A percentile compares a stretch with the other conserved stretches of the same genome.
phyloP scores from a whole-genome alignment of 2,888 invertebrate genomes.

The Athripsodes cinereus region DNA sequence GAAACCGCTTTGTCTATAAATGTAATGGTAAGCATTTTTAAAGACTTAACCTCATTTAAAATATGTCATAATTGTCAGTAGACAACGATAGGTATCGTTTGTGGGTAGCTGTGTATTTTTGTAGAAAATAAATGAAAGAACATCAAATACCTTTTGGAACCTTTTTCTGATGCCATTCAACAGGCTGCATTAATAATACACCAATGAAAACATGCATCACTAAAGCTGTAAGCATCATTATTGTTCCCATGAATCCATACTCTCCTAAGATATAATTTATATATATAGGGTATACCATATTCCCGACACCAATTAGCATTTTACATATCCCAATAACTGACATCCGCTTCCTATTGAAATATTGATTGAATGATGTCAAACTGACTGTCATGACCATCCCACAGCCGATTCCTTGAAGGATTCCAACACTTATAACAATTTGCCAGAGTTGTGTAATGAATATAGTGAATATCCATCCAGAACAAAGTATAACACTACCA shows the following conservation, averaged over 20 bases:
- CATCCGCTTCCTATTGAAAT: constrained; percentile 52
- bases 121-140: too few species aligned
- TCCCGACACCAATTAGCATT: constrained; percentile 51
- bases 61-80: too few species aligned
- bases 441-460: constrained; percentile 59
- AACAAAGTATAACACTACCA: constrained; percentile 57
- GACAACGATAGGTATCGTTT: too few species aligned
- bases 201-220: constrained; percentile 63
- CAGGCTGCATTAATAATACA: constrained; percentile 65
- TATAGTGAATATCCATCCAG: constrained; percentile 57
- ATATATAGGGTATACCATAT: constrained; percentile 54
- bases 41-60: too few species aligned
- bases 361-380: constrained; percentile 58
- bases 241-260: constrained; percentile 63
- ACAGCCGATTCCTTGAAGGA: constrained; percentile 60
- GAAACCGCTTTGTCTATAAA: too few species aligned
- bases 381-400: constrained; percentile 68
- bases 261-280: constrained; percentile 43
- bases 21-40: too few species aligned
- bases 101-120: too few species aligned
- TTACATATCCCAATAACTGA: constrained; percentile 58
- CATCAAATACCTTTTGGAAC: background rate
- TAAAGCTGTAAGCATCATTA: constrained; percentile 61
- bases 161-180: constrained; percentile 55
- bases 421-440: constrained; percentile 58